Base-by-base conservation (phyloP, 1,140 invertebrate genomes). In the Rhagoletis pomonella region DNA sequence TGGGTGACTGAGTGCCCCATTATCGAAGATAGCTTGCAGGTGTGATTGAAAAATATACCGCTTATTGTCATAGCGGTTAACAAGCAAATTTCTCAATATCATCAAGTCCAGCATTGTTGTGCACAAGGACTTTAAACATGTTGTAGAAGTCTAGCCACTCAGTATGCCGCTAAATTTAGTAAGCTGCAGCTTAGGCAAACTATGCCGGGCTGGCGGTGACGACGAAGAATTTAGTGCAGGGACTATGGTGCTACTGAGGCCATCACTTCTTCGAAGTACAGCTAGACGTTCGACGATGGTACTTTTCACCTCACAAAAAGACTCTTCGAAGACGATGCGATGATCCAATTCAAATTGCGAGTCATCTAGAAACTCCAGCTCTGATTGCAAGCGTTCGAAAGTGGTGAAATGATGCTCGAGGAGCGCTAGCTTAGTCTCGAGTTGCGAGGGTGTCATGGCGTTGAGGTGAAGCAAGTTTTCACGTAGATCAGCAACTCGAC, bases 331-430 rank as follows among this genome's bases (percentile, higher is more conserved):
- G 9, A 6, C 39, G 29, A 7, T 47, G 4, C 85, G 29, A 9
- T 86, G 59, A 65, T 65, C 19, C 9, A 44, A 7, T 17, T 14
- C 12, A 44, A 65, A 19, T 17, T 86, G 29, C 9, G 85, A 86
- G 14, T 86, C 60, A 44, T 86, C 85, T 2, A 67, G 42, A 0
- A n/a, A 19, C n/a, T 86, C 85, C 12, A 86, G 44, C 65, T 86
- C 3, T 17, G 42, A 14, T 62, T 86, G 85, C 42, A 64, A 17
- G 7, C 10, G 12, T 17, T 86, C 58, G 17, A 86, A 86, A 17
- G 55, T 19, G 5, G 29, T 17, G 9, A 60, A 64, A 29, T 42
- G 58, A 10, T 60, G 58, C 9, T 86, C 29, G 1, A 86, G 3
- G 2, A 62, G 19, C 4, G 10, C 9, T 64, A 64, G 62, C 4